phyloP scores from a whole-genome alignment of 2,113 vertebrate genomes.

The Mormoops blainvillei region DNA sequence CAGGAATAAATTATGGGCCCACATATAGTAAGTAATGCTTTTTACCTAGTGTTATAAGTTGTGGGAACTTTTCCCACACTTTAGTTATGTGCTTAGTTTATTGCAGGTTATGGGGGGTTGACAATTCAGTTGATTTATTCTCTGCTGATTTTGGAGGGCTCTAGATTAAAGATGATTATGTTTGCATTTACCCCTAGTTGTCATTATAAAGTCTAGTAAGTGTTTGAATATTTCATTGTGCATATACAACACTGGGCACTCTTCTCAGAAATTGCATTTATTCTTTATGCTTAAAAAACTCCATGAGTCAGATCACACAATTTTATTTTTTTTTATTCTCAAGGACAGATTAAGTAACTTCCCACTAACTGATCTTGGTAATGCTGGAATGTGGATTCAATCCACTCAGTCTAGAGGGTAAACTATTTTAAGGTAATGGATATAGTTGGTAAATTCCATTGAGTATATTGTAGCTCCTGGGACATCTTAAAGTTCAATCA shows the following conservation, averaged over 20 bases:
- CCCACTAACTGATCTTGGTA: not conserved
- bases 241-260: not conserved
- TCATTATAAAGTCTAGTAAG: not conserved
- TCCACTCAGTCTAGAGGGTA: not conserved
- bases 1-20: not conserved
- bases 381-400: not conserved
- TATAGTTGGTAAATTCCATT: not conserved
- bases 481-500: not conserved
- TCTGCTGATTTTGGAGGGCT: not conserved
- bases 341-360: not conserved
- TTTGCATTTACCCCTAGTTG: not conserved
- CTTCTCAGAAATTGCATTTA: not conserved
- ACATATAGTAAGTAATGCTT: not conserved
- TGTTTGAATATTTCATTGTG: not conserved
- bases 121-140: not conserved
- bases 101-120: no score
- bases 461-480: not conserved
- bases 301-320: not conserved
- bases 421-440: not conserved
- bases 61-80: not conserved
- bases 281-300: not conserved
- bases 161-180: not conserved
- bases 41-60: not conserved
- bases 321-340: not conserved
- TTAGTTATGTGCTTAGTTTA: not conserved